Base-by-base conservation (phyloP, 35 echinoderm and acorn worm species). In the Chiridota heheva region DNA sequence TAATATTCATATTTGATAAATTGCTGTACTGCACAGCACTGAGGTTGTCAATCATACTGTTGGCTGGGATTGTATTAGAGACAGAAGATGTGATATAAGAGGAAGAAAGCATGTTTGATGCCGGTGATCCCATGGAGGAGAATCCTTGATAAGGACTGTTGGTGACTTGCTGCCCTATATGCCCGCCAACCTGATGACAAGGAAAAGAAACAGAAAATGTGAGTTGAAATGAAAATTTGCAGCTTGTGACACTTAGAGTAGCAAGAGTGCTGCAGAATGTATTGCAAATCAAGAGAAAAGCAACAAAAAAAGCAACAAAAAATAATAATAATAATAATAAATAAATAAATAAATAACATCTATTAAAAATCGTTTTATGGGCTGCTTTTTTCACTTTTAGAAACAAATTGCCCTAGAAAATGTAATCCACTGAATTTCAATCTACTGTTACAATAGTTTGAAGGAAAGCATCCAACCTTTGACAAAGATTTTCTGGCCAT, bases 91-190 rank as follows among this genome's bases (percentile, higher is more conserved):
- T 80, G 48, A 82, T 79, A 60, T 69, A 93, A 24, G 90, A 75
- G 67, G 90, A 76, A 42, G 86, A 56, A 49, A 90, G 82, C 86
- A 96, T 90, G 62, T 90, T 86, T 53, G 84, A 30, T 49, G 87
- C 83, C 46, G 83, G 82, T 72, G 92, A 86, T 85, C 87, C 61
- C 61, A 82, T 84, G 51, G 92, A 67, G 70, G 80, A 64, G 42
- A 87, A 92, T 67, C 72, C 72, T 72, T 92, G 84, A 68, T 69
- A 80, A 63, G 81, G 81, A 73, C 63, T 82, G 53, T 82, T 82
- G 26, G 48, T 42, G 55, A 58, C 64, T 26, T 57, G 84, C 31
- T 78, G 74, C 40, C 63, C 75, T 47, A 78, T 88, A 58, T 58
- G 81, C 81, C 66, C 51, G 39, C 69, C 83, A 86, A 75, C 56